These are phyloP conservation scores for Nomada fabriciana DNA, from an alignment of 2,888 invertebrate genomes.

Conservation along the genomic window DNA sequence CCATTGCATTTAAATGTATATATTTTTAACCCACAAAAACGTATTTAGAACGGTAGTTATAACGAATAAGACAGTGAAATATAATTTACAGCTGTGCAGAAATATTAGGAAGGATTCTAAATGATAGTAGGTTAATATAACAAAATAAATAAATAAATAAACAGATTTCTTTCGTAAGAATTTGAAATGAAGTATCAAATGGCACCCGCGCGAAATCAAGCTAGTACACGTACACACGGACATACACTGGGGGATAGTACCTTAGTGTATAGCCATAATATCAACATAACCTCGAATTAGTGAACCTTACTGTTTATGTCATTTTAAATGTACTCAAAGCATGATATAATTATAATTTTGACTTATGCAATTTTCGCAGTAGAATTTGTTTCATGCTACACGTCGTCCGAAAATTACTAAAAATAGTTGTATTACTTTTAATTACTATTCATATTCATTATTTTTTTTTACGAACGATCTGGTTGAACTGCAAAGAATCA, in stretches of 20 bases:
- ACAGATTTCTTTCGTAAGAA: background rate
- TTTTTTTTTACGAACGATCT: slow-evolving; percentile 1
- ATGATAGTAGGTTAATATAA: too few species aligned
- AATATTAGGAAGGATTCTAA: background rate
- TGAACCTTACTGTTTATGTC: background rate
- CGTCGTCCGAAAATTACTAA: background rate
- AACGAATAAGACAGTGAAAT: background rate
- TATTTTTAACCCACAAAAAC: background rate
- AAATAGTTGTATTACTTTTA: background rate
- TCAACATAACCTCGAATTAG: slow-evolving; percentile 40
- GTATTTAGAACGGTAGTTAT: too few species aligned
- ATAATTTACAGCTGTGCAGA: background rate
- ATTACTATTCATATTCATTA: background rate
- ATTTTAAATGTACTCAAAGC: background rate
- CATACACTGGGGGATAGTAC: background rate
- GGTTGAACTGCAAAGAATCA: background rate
- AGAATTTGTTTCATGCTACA: background rate
- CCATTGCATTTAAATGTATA: slow-evolving; percentile 35
- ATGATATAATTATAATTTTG: background rate
- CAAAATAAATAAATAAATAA: too few species aligned
- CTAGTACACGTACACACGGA: background rate
- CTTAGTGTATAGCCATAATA: background rate
- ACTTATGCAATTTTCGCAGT: background rate
- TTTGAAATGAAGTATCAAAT: background rate
- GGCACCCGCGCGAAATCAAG: background rate